Evolutionary conservation across 2,888 invertebrate genomes (phyloP).

Genomic region (Agriopis marginaria): DNA sequence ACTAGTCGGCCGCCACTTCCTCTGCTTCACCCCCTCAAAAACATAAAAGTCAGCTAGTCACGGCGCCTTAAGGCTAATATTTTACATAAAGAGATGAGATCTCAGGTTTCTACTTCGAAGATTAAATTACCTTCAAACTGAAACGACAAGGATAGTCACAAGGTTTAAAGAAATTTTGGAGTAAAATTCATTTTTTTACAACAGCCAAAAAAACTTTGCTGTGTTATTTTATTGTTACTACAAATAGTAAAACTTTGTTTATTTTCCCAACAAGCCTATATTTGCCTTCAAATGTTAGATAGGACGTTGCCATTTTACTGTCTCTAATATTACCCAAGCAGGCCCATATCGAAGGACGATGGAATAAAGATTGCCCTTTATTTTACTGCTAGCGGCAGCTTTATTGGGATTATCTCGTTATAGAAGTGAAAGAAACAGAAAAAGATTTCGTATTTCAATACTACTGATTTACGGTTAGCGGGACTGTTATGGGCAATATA

Average conservation of each 20-base stretch:
- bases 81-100: constrained; percentile 15
- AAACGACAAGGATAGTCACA: background rate
- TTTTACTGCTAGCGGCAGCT: constrained; percentile 31
- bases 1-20: too few species aligned
- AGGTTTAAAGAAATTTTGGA: background rate
- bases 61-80: constrained; percentile 22
- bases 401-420: constrained; percentile 20
- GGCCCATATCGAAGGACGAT: constrained; percentile 25
- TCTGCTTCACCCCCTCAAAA: too few species aligned
- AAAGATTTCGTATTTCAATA: constrained; percentile 10
- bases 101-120: background rate
- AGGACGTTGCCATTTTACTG: constrained; percentile 20
- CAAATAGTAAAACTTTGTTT: background rate
- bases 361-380: constrained; percentile 33
- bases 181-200: background rate
- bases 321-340: constrained; percentile 32
- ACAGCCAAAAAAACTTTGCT: background rate
- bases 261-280: background rate
- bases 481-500: background rate
- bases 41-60: too few species aligned
- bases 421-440: constrained; percentile 16
- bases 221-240: background rate
- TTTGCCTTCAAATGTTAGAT: constrained; percentile 12
- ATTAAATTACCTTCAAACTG: background rate
- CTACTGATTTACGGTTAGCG: constrained; percentile 3